phyloP scores from a whole-genome alignment of 2,113 vertebrate species.

The Vanacampus margaritifer region DNA sequence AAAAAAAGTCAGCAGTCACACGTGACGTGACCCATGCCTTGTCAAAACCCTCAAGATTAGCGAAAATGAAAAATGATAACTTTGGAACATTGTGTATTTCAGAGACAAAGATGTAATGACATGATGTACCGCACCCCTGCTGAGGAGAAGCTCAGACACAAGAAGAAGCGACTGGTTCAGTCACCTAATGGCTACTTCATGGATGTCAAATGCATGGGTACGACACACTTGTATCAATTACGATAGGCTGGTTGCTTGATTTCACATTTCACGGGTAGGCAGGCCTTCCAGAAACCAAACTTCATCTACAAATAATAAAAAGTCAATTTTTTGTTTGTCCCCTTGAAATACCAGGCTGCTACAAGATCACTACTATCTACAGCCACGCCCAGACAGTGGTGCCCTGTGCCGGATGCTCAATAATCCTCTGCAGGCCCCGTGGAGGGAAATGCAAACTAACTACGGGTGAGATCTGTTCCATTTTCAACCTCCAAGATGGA shows the following conservation, averaged over 20 bases:
- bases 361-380: slow-evolving; percentile 75
- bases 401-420: slow-evolving; percentile 67
- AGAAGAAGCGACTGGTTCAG: slow-evolving; percentile 88
- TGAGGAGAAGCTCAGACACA: slow-evolving; percentile 80
- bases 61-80: too few relatives aligned
- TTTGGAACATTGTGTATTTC: neutral
- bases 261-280: neutral
- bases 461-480: slow-evolving; percentile 50
- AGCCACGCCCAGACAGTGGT: slow-evolving; percentile 76
- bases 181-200: slow-evolving; percentile 86
- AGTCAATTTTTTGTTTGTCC: neutral
- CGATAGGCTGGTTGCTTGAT: neutral
- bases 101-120: slow-evolving; percentile 73
- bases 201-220: slow-evolving; percentile 85
- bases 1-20: too few relatives aligned
- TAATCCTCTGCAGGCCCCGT: slow-evolving; percentile 69
- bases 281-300: neutral
- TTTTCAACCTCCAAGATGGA: neutral
- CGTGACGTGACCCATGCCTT: too few relatives aligned
- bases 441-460: slow-evolving; percentile 76
- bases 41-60: too few relatives aligned
- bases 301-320: neutral
- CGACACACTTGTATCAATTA: neutral
- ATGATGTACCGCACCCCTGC: slow-evolving; percentile 77
- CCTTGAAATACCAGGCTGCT: slow-evolving; percentile 61